Conservation (phyloP, 92 coral and sea anemone genomes). For the Porites cylindrica region DNA sequence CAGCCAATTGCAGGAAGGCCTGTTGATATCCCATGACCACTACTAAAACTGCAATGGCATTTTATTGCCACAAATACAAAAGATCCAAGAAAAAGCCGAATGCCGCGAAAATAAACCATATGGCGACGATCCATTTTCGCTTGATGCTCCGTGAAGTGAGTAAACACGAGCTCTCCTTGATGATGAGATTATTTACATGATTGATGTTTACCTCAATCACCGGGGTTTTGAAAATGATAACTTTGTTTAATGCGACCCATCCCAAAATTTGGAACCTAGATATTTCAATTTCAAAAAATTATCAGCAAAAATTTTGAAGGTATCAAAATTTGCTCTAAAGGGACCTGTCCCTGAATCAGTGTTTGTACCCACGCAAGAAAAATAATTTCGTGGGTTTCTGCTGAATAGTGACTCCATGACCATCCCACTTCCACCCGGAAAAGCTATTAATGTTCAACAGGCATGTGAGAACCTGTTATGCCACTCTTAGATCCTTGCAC, state of each 20-base stretch:
- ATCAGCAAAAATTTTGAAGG: too few species aligned
- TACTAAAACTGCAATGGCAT: not conserved
- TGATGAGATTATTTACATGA: too few species aligned
- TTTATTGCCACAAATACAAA: not conserved
- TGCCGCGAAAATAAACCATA: conserved; percentile 2
- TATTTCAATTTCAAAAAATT: too few species aligned
- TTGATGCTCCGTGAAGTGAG: not conserved
- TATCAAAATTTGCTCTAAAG: too few species aligned
- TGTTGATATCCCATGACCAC: not conserved
- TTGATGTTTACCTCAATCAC: too few species aligned
- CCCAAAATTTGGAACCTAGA: too few species aligned
- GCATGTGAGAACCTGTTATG: not conserved
- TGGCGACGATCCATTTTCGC: conserved; percentile 1
- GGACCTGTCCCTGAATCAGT: too few species aligned
- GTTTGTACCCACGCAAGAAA: not conserved
- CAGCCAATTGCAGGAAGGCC: not conserved
- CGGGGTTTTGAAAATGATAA: too few species aligned
- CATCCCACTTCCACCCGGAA: not conserved
- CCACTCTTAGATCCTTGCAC: conserved; percentile 1
- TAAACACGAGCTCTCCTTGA: too few species aligned
- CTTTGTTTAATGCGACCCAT: too few species aligned
- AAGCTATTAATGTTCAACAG: not conserved
- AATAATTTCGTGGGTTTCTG: not conserved
- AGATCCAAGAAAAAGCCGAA: not conserved
- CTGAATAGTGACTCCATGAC: not conserved